Percentiles rank a stretch among this genome's conserved stretches.
Conservation (phyloP, 2,113 vertebrate species). For the Nanorana parkeri region DNA sequence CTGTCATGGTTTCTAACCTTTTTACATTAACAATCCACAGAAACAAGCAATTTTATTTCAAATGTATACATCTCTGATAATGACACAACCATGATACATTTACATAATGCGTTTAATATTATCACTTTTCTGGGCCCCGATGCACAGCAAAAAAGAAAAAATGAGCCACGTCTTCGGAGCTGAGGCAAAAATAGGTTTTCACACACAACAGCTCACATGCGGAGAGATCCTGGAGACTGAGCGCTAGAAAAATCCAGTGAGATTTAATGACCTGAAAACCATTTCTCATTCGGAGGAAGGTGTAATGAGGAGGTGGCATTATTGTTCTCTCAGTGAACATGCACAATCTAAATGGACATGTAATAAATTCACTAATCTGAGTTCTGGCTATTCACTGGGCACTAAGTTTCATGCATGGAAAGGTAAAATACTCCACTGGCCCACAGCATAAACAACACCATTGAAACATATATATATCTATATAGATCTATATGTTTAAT, state of each 20-base stretch:
- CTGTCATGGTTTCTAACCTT: slow-evolving; percentile 4
- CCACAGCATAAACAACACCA: too few relatives aligned
- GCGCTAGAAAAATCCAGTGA: neutral
- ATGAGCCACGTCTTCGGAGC: neutral
- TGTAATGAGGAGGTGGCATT: neutral
- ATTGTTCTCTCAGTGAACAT: too few relatives aligned
- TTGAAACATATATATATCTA: too few relatives aligned
- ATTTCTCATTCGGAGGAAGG: neutral
- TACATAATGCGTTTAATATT: slow-evolving; percentile 3
- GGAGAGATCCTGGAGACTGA: neutral
- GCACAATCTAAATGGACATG: too few relatives aligned
- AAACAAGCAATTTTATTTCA: slow-evolving; percentile 19
- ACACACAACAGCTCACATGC: neutral
- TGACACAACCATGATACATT: slow-evolving; percentile 9
- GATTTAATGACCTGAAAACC: slow-evolving; percentile 30
- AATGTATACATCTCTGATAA: neutral
- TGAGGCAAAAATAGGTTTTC: slow-evolving; percentile 14
- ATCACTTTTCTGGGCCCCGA: neutral
- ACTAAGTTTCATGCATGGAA: too few relatives aligned
- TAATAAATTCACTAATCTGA: neutral
- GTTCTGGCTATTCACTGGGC: neutral
- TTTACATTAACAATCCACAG: slow-evolving; percentile 4
- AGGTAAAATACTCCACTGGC: too few relatives aligned
- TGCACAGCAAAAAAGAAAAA: neutral
- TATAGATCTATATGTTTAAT: too few relatives aligned